A percentile compares a stretch with the other conserved stretches of the same genome.
Evolutionary conservation across 2,113 vertebrate genomes (phyloP).

Genomic region (Eulacestoma nigropectus): DNA sequence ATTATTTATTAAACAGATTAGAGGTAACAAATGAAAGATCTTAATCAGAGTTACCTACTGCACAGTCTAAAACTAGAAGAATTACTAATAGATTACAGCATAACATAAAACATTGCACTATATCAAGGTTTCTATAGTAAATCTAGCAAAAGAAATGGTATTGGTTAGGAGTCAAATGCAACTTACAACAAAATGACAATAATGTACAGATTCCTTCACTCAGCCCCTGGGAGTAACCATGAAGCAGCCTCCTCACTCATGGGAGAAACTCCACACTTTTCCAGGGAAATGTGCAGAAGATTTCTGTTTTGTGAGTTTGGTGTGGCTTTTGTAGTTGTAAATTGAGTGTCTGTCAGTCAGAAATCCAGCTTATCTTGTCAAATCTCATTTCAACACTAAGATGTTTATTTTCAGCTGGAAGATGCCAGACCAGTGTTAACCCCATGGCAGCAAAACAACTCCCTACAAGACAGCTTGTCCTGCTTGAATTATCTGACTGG

Average conservation of each 20-base stretch:
- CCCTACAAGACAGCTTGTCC: background rate
- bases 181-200: background rate
- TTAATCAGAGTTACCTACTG: background rate
- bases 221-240: background rate
- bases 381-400: background rate
- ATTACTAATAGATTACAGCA: background rate
- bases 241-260: background rate
- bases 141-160: background rate
- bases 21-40: background rate
- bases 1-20: background rate
- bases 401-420: background rate
- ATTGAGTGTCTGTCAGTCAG: background rate
- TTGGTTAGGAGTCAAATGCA: background rate
- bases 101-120: background rate
- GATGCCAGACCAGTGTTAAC: background rate
- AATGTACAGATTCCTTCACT: background rate
- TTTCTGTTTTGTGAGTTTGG: background rate
- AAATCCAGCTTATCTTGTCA: background rate
- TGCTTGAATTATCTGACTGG: background rate
- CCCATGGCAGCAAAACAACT: background rate
- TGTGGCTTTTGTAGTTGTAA: background rate
- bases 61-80: background rate
- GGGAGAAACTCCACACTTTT: background rate
- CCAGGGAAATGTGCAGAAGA: background rate
- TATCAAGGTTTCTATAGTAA: background rate